phyloP scores from a whole-genome alignment of 2,888 invertebrate genomes.

The Caenorhabditis imperialis region DNA sequence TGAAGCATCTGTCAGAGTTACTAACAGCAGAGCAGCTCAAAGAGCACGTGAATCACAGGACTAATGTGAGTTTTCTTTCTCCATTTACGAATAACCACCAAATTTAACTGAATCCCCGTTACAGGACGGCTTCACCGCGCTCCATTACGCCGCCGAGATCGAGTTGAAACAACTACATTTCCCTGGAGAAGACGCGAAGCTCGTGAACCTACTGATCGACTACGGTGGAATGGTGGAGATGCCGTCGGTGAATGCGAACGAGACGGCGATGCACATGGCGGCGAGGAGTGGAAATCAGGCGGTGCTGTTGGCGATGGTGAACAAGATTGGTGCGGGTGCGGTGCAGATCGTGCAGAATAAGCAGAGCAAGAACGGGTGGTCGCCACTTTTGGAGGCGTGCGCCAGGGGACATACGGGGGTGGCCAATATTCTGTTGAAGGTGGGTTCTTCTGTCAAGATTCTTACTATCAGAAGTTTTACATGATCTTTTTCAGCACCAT shows the following conservation, averaged over 20 bases:
- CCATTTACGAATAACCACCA: constrained; percentile 1
- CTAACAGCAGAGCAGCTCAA: constrained; percentile 63
- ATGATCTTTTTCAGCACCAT: constrained; percentile 85
- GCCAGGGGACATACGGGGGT: constrained; percentile 95
- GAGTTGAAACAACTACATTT: constrained; percentile 86
- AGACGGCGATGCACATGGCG: constrained; percentile 95
- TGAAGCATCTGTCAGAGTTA: constrained; percentile 83
- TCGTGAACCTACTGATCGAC: constrained; percentile 90
- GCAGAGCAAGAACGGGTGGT: constrained; percentile 92
- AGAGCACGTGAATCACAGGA: constrained; percentile 73
- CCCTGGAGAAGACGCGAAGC: constrained; percentile 86
- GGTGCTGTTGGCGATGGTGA: constrained; percentile 92
- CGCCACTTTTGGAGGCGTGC: constrained; percentile 94
- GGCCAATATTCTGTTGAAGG: constrained; percentile 83
- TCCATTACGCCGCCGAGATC: constrained; percentile 94
- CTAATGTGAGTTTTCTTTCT: constrained; percentile 60
- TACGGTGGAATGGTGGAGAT: constrained; percentile 84
- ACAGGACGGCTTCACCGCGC: constrained; percentile 90
- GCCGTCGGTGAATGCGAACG: constrained; percentile 83
- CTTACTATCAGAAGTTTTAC: no score
- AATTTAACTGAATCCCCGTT: no score
- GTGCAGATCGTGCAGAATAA: constrained; percentile 94
- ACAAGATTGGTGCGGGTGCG: constrained; percentile 89
- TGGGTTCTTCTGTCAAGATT: no score
- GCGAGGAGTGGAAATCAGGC: constrained; percentile 92